Base-by-base conservation (phyloP, 1,140 invertebrate genomes). In the Achatina immaculata region DNA sequence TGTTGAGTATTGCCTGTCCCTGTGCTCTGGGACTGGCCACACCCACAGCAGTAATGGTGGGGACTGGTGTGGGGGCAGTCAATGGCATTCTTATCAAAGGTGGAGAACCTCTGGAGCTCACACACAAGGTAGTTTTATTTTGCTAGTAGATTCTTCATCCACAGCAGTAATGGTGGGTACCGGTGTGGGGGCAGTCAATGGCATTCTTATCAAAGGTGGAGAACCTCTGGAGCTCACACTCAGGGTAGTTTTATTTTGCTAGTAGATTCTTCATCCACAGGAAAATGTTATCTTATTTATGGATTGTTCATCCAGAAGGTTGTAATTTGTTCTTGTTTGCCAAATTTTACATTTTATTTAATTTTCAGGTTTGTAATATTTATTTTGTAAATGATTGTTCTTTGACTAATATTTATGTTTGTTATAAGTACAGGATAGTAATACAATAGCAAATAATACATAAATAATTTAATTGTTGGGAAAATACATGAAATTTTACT, bases 11-110 rank as follows among this genome's bases (percentile, higher is more conserved):
- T 82, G 98, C 99, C 1, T 99, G 98, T 91, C 98, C 99, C 0
- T 99, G 99, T 91, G 96, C 98, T 36, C 92, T 99, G 14, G 99
- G 99, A 0, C 91, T 99, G 79, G 99, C 98, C 51, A 99, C 98
- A 11, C 98, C 98, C 19, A 99, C 98, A 0, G 98, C 98, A 6
- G 97, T 99, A 0, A 99, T 99, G 97, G 98, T 99, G n/a, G 91
- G 91, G 1, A 92, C 91, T 19, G 91, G 91, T 11, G 96, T 99
- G 0, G 98, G 98, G 0, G 98, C 98, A 1, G 92, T 94, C 0
- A 97, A 98, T 90, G 98, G 98, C 0, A 97, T 99, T 82, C 92
- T 99, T 0, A 98, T 99, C 55, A 99, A 99, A 92, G 98, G 98
- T 11, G 98, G 98, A 0, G 97, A 98, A 89, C 95, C 98, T 0